Evolutionary conservation across 2,888 invertebrate genomes (phyloP), one percentile per base, ranked within the genome.

Genomic region (Rotaria socialis): DNA sequence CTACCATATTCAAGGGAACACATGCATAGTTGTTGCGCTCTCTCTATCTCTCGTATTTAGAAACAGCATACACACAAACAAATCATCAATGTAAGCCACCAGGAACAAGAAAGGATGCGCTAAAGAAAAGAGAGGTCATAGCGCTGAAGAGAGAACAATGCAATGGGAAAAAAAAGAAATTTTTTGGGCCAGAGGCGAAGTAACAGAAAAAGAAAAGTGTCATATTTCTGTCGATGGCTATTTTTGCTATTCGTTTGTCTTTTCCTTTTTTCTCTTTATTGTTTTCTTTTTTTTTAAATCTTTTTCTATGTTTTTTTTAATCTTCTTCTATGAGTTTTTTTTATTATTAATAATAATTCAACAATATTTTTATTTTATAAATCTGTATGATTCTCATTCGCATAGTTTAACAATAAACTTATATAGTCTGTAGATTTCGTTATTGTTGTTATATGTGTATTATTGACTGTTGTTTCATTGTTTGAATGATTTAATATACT

Each of bases 311-410:
- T 41, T 6, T 2, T 16, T 41, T 41, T 67, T 35, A 35, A 14
- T 50, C 14, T 50, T 3, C 35, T 19, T 35, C 27, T 35, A 3
- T 67, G 16, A 19, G 1, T 2, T 16, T 16, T 41, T 67, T 6
- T 19, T 67, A 35, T 35, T 35, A 56, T 56, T 56, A 24, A 56
- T 56, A 22, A 56, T 56, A 24, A 8, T 56, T 24, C 4, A 8
- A 7, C 24, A 6, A 24, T 24, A 56, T 56, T 22, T 56, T 24
- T 56, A 7, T 24, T 35, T 80, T 80, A 80, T 24, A 80, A 80
- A 80, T 80, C 80, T 24, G 80, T 80, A 47, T 80, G 47, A 80
- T 80, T 80, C 24, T 80, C 80, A 47, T 80, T 80, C 47, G 80
- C 80, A 80, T 80, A 80, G 47, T 80, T 80, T 47, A 80, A 47